Conservation (phyloP, 2,113 vertebrate genomes). For the Glaucidium brasilianum region DNA sequence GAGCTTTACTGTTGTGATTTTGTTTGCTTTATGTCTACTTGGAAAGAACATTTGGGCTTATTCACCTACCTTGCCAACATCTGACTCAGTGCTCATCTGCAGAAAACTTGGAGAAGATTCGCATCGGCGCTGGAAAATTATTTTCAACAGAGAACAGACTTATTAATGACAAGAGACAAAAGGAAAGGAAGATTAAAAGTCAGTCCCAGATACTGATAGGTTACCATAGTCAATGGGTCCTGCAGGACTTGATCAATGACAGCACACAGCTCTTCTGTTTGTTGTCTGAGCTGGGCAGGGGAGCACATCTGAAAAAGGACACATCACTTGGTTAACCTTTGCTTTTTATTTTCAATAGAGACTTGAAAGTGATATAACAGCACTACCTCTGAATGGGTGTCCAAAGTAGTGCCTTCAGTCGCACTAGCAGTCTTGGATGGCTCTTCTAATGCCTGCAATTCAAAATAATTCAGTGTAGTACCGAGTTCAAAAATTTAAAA, state of each 20-base stretch:
- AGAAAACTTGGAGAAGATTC: conserved; percentile 69
- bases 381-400: conserved; percentile 81
- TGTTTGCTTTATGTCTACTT: neutral
- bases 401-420: conserved; percentile 49
- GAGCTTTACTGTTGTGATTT: neutral
- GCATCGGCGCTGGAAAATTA: conserved; percentile 62
- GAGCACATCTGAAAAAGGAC: conserved; percentile 83
- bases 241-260: conserved; percentile 90
- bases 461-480: conserved; percentile 29
- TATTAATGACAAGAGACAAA: neutral
- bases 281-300: conserved; percentile 88
- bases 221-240: conserved; percentile 81
- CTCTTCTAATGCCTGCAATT: conserved; percentile 82
- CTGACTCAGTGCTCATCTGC: conserved; percentile 54
- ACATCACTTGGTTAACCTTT: neutral
- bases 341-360: neutral
- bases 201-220: neutral
- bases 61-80: conserved; percentile 77
- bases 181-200: neutral
- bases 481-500: neutral
- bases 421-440: conserved; percentile 31
- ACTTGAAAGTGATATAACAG: neutral
- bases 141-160: conserved; percentile 9
- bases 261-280: conserved; percentile 91
- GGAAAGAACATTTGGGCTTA: neutral